These are phyloP conservation scores for Acromyrmex charruanus DNA, from an alignment of 1,140 invertebrate species.

Conservation along the genomic window DNA sequence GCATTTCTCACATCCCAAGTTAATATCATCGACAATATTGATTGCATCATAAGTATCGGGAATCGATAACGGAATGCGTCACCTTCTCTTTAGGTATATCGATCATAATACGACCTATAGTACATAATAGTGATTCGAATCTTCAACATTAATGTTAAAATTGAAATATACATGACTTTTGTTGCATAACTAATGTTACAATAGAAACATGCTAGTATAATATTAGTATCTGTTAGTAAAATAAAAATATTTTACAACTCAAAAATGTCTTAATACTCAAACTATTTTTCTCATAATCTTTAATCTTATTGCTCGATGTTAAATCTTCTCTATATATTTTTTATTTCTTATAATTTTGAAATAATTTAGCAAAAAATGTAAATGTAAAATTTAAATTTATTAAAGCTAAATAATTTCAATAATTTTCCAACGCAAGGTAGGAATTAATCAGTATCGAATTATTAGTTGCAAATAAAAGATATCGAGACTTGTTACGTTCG, in stretches of 20 bases:
- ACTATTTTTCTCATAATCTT: background rate
- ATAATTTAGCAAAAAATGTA: background rate
- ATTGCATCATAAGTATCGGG: constrained; percentile 24
- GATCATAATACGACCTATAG: constrained; percentile 6
- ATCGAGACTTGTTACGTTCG: constrained; percentile 26
- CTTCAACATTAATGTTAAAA: constrained; percentile 16
- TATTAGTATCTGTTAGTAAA: background rate
- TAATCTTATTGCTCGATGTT: background rate
- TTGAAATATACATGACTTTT: background rate
- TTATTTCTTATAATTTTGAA: background rate
- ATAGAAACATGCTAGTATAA: constrained; percentile 12
- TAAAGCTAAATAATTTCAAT: background rate
- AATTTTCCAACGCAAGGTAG: background rate
- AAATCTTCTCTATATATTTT: background rate
- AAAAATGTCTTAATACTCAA: background rate
- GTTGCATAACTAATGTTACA: background rate
- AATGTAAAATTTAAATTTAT: background rate
- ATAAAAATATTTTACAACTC: constrained; percentile 5
- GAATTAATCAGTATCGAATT: background rate
- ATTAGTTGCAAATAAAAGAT: background rate
- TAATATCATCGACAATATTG: constrained; percentile 37
- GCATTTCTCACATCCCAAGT: background rate
- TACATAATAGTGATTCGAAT: constrained; percentile 11
- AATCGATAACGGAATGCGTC: constrained; percentile 27
- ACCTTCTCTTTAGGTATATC: background rate